phyloP scores from a whole-genome alignment of 2,888 invertebrate genomes.

The Hydrotaea cyrtoneurina region DNA sequence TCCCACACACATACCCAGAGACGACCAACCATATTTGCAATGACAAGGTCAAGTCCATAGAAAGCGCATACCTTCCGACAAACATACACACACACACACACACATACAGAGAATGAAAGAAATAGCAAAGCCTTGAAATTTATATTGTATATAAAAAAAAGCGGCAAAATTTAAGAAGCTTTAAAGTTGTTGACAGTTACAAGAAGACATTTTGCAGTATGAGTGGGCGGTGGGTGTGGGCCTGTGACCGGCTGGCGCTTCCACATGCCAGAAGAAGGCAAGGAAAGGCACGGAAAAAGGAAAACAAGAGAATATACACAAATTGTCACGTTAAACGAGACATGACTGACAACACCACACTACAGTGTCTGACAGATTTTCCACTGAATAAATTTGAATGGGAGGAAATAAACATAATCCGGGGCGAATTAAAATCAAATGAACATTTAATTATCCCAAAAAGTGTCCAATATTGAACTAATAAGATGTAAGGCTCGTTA shows the following conservation, averaged over 20 bases:
- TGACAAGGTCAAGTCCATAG: constrained; percentile 54
- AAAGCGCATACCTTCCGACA: no score
- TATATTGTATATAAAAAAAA: background rate
- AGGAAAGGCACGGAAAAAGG: no score
- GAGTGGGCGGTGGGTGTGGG: background rate
- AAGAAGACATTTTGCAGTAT: background rate
- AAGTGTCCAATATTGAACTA: background rate
- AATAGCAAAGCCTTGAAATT: constrained; percentile 9
- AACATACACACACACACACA: background rate
- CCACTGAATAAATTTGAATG: background rate
- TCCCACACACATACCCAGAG: constrained; percentile 14
- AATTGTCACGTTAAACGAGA: background rate
- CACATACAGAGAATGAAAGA: background rate
- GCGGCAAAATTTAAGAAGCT: constrained; percentile 27
- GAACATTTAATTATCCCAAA: background rate
- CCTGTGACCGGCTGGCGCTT: background rate
- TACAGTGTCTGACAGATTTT: background rate
- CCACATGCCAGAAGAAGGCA: background rate
- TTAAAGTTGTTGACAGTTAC: constrained; percentile 47
- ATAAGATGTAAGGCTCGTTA: no score
- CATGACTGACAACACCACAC: background rate
- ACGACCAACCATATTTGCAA: constrained; percentile 32
- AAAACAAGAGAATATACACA: background rate
- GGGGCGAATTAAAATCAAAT: background rate
- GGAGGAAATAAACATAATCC: background rate